These are phyloP conservation scores for Epinotia ramella DNA, from an alignment of 2,888 invertebrate species.

Conservation along the genomic window DNA sequence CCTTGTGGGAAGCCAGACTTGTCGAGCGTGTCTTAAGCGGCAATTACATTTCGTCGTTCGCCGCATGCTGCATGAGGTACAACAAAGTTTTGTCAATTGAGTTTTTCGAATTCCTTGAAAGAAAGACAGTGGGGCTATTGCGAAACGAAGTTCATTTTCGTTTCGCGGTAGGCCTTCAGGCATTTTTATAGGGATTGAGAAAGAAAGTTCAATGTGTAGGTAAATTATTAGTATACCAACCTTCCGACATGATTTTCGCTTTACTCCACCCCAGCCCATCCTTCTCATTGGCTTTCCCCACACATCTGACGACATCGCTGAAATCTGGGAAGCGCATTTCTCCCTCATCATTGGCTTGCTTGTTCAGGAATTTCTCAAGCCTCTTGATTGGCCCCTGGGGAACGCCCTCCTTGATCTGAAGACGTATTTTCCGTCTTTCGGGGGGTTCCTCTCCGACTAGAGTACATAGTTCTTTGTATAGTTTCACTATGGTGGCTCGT, in stretches of 20 bases:
- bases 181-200: not conserved
- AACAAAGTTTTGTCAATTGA: too few relatives aligned
- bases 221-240: constrained; percentile 3
- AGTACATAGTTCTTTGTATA: constrained; percentile 27
- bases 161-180: too few relatives aligned
- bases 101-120: too few relatives aligned
- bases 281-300: constrained; percentile 18
- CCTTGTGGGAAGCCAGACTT: too few relatives aligned
- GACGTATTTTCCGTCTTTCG: constrained; percentile 3
- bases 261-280: constrained; percentile 19
- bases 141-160: too few relatives aligned
- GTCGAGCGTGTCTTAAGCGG: too few relatives aligned
- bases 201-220: not conserved
- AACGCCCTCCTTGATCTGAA: constrained; percentile 13
- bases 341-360: constrained; percentile 5
- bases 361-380: constrained; percentile 23
- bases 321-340: constrained; percentile 20
- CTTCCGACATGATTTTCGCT: constrained; percentile 17
- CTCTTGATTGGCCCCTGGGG: constrained; percentile 21
- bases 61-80: too few relatives aligned
- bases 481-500: constrained; percentile 20
- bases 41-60: too few relatives aligned
- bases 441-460: constrained; percentile 1
- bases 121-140: too few relatives aligned
- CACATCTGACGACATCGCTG: constrained; percentile 22